Evolutionary conservation across 2,797 vertebrate genomes (phyloP).

Genomic region (Typhlichthys subterraneus): DNA sequence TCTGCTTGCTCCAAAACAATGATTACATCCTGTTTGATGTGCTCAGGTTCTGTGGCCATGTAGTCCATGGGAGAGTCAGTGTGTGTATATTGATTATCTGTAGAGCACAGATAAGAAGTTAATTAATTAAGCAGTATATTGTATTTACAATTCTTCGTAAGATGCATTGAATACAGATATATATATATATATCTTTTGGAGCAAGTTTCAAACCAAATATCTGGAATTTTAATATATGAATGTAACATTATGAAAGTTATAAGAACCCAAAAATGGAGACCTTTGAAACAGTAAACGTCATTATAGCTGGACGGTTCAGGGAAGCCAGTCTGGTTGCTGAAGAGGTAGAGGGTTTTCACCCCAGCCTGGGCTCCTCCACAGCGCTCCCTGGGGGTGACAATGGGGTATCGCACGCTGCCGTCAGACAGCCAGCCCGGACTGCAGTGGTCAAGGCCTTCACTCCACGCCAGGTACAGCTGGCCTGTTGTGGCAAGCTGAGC

Average conservation of each 20-base stretch:
- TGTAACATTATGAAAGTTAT: too few species aligned
- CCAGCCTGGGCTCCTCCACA: conserved; percentile 88
- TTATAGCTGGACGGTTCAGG: conserved; percentile 84
- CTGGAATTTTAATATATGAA: too few species aligned
- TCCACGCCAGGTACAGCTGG: conserved; percentile 92
- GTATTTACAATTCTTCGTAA: too few species aligned
- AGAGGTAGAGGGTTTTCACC: conserved; percentile 92
- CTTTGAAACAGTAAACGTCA: conserved; percentile 91
- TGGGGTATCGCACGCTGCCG: conserved; percentile 93
- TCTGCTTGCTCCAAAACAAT: conserved; percentile 82
- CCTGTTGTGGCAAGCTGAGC: conserved; percentile 85
- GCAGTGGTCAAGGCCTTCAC: conserved; percentile 87
- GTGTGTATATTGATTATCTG: conserved; percentile 61
- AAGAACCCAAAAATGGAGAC: conserved; percentile 62
- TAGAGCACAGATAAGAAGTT: background rate
- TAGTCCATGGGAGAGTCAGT: conserved; percentile 66
- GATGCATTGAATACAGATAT: too few species aligned
- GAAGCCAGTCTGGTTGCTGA: conserved; percentile 94
- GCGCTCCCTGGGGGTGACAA: conserved; percentile 84
- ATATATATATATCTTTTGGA: too few species aligned
- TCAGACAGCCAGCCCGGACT: conserved; percentile 94
- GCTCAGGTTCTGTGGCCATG: conserved; percentile 69
- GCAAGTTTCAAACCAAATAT: too few species aligned
- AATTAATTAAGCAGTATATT: background rate
- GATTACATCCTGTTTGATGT: conserved; percentile 77